Conservation (phyloP, 2,888 invertebrate species). For the Brachyptera risi region DNA sequence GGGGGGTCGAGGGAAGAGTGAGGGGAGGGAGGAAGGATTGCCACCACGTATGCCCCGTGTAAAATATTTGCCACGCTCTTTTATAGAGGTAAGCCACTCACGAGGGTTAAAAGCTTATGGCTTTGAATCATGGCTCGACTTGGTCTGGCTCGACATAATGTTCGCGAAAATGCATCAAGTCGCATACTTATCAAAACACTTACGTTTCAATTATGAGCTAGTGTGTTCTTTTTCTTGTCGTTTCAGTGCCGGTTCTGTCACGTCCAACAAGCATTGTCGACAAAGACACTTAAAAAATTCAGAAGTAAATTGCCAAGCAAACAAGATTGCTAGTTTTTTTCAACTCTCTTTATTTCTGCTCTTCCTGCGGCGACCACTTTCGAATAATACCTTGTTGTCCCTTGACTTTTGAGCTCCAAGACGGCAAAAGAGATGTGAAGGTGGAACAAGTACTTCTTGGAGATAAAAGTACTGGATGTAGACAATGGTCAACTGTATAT, state of each 20-base stretch:
- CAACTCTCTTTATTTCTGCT: neutral
- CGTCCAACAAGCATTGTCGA: neutral
- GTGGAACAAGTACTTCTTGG: too few species aligned
- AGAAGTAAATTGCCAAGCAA: conserved; percentile 19
- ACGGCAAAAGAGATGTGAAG: conserved; percentile 6
- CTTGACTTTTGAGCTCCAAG: conserved; percentile 5
- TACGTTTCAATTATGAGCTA: conserved; percentile 13
- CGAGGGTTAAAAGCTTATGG: conserved; percentile 7
- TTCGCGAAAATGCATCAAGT: conserved; percentile 8
- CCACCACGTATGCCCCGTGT: conserved; percentile 13
- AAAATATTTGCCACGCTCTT: conserved; percentile 24
- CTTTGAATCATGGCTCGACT: conserved; percentile 16
- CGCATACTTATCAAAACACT: conserved; percentile 15
- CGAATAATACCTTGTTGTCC: too few species aligned
- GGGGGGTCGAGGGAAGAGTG: too few species aligned
- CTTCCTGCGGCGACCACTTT: too few species aligned
- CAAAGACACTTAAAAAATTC: conserved; percentile 20
- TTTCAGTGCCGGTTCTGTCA: too few species aligned
- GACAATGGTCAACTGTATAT: too few species aligned
- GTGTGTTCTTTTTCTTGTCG: neutral
- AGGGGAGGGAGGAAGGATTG: too few species aligned
- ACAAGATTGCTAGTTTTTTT: conserved; percentile 19
- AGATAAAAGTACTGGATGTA: too few species aligned
- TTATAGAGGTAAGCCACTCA: conserved; percentile 19
- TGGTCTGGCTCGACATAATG: neutral